Evolutionary conservation across 2,797 vertebrate genomes (phyloP).

Genomic region (Thamnophis elegans): DNA sequence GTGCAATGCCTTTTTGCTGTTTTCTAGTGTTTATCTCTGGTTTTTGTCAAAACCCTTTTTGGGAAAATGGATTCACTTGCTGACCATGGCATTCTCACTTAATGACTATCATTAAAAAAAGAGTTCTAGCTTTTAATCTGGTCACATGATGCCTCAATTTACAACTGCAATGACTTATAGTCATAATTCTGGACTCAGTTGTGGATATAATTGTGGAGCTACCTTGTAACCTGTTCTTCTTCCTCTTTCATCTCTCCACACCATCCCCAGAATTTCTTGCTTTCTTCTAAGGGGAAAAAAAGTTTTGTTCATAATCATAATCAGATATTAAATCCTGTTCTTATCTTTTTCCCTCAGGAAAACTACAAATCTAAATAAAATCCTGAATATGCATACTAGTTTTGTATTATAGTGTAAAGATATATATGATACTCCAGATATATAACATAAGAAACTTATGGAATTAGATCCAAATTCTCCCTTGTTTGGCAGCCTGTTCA

Average conservation of each 20-base stretch:
- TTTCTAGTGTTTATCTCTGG: neutral
- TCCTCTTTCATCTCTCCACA: neutral
- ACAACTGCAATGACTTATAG: neutral
- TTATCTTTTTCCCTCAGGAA: neutral
- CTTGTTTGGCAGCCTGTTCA: neutral
- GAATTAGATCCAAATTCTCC: too few relatives aligned
- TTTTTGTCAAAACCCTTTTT: neutral
- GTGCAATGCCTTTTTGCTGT: neutral
- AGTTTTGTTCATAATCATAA: neutral
- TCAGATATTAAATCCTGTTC: neutral
- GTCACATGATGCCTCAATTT: neutral
- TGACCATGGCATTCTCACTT: neutral
- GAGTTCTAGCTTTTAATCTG: neutral
- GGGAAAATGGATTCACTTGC: neutral
- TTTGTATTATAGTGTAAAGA: neutral
- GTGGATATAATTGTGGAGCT: neutral
- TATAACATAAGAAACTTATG: neutral
- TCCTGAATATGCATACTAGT: neutral
- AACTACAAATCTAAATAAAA: neutral
- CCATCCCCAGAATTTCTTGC: neutral
- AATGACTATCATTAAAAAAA: neutral
- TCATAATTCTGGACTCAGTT: neutral
- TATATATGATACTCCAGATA: neutral
- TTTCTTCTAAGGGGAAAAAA: neutral
- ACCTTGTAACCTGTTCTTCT: neutral